A percentile compares a stretch with the other conserved stretches of the same genome.
Evolutionary conservation across 2,888 invertebrate genomes (phyloP).

Genomic region (Ectemnius cavifrons): DNA sequence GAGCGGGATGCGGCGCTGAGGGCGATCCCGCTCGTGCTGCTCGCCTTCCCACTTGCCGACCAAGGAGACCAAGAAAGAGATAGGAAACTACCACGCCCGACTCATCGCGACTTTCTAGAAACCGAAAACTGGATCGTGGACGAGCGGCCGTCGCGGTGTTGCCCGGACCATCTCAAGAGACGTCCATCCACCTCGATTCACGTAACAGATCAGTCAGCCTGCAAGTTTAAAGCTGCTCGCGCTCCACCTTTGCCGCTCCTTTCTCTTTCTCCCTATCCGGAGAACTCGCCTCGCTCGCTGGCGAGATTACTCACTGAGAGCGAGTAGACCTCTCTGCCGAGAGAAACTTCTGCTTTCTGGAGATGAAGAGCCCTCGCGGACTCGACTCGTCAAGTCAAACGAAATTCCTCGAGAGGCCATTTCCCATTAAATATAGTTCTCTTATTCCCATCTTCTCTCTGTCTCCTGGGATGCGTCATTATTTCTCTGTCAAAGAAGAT

Average conservation of each 20-base stretch:
- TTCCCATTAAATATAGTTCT: background rate
- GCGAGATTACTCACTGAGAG: constrained; percentile 53
- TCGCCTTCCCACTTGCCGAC: no score
- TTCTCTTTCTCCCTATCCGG: constrained; percentile 37
- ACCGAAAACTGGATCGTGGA: constrained; percentile 77
- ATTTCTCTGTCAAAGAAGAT: background rate
- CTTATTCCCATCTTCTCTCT: no score
- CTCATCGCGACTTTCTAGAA: constrained; percentile 77
- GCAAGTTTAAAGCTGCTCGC: constrained; percentile 11
- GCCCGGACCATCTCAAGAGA: constrained; percentile 51
- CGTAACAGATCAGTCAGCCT: constrained; percentile 61
- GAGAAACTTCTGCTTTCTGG: constrained; percentile 55
- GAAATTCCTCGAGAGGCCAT: constrained; percentile 31
- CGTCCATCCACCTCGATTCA: constrained; percentile 55
- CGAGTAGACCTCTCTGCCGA: constrained; percentile 7
- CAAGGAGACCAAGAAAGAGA: constrained; percentile 21
- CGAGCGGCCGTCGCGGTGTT: constrained; percentile 47
- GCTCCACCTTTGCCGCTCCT: constrained; percentile 11
- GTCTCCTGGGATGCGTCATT: background rate
- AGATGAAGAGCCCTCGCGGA: constrained; percentile 33
- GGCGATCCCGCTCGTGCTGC: no score
- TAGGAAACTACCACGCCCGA: constrained; percentile 74
- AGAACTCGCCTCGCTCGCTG: constrained; percentile 44
- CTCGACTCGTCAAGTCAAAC: constrained; percentile 20
- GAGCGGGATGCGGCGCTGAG: constrained; percentile 27